Percentiles rank a stretch among this genome's conserved stretches.
Conservation (phyloP, 2,797 vertebrate species). For the Coranthus polyacanthus region DNA sequence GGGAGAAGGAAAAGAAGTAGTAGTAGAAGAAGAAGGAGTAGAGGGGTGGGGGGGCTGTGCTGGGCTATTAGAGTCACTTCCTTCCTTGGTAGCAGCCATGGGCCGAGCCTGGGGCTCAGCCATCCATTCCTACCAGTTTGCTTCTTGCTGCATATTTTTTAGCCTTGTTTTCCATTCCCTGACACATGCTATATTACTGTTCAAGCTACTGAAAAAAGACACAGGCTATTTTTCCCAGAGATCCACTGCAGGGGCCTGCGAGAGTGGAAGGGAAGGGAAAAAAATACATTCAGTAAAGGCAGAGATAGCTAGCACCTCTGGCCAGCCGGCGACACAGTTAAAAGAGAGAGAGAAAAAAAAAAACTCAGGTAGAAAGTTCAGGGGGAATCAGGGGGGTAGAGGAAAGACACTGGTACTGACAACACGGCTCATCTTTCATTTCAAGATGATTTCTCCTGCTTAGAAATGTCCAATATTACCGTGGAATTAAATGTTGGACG, state of each 20-base stretch:
- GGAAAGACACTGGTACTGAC: slow-evolving; percentile 16
- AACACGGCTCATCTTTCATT: neutral
- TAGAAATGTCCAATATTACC: slow-evolving; percentile 3
- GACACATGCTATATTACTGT: slow-evolving; percentile 86
- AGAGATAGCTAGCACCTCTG: slow-evolving; percentile 77
- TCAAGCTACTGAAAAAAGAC: slow-evolving; percentile 79
- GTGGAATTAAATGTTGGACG: neutral
- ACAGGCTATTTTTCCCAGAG: slow-evolving; percentile 80
- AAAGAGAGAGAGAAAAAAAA: slow-evolving; percentile 24
- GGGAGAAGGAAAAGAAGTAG: slow-evolving; percentile 44
- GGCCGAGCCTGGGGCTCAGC: slow-evolving; percentile 76
- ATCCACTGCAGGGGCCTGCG: slow-evolving; percentile 79
- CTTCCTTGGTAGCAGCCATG: slow-evolving; percentile 75
- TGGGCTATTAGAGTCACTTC: slow-evolving; percentile 83
- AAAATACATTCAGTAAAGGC: slow-evolving; percentile 70
- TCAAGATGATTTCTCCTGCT: neutral
- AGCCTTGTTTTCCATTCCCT: slow-evolving; percentile 85
- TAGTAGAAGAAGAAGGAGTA: slow-evolving; percentile 42
- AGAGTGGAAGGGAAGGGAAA: slow-evolving; percentile 43
- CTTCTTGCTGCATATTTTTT: slow-evolving; percentile 86
- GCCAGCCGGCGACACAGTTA: slow-evolving; percentile 74
- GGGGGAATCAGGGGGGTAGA: slow-evolving; percentile 21
- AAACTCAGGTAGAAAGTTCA: slow-evolving; percentile 67
- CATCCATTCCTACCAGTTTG: slow-evolving; percentile 86
- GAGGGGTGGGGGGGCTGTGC: slow-evolving; percentile 35